Evolutionary conservation across 2,888 invertebrate genomes (phyloP).

Genomic region (Pseudanteris insignis): DNA sequence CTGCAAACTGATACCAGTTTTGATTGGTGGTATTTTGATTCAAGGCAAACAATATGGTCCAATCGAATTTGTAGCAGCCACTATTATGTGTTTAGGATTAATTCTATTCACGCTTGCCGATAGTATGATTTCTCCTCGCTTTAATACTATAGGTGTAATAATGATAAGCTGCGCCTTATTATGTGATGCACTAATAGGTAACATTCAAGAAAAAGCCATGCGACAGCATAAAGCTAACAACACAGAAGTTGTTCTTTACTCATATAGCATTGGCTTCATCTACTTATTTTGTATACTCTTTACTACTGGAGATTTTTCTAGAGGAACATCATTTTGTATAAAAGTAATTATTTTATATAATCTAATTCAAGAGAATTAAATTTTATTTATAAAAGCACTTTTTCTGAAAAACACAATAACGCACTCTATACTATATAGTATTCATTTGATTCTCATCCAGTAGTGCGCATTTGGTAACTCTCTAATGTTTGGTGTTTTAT

Average conservation of each 20-base stretch:
- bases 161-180: conserved; percentile 86
- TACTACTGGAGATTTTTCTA: conserved; percentile 76
- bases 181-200: conserved; percentile 95
- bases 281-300: conserved; percentile 82
- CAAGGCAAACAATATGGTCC: conserved; percentile 87
- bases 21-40: conserved; percentile 92
- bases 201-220: conserved; percentile 96
- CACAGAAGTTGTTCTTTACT: conserved; percentile 92
- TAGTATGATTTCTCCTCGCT: conserved; percentile 79
- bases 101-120: conserved; percentile 90
- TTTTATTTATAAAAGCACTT: no score
- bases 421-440: no score
- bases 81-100: conserved; percentile 87
- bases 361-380: no score
- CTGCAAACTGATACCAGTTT: conserved; percentile 95
- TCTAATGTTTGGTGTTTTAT: no score
- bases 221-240: conserved; percentile 83
- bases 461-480: no score
- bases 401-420: no score
- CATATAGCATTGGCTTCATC: conserved; percentile 86
- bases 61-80: conserved; percentile 84
- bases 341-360: conserved; percentile 69
- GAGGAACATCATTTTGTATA: conserved; percentile 80
- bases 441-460: no score
- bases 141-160: conserved; percentile 75